Conservation (phyloP, 2,113 vertebrate genomes). For the Aramus guarauna region DNA sequence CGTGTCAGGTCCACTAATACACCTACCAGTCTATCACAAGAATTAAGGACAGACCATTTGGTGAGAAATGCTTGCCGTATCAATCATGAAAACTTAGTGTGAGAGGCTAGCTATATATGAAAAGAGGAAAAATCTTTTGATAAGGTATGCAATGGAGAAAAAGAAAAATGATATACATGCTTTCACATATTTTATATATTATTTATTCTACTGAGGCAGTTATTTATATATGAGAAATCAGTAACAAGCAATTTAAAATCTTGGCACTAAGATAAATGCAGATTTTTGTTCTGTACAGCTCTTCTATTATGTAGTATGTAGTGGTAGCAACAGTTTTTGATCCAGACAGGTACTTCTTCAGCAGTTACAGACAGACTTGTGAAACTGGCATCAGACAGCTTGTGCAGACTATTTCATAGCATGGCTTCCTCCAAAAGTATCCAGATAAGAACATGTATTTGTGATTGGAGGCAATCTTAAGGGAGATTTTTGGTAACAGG, state of each 20-base stretch:
- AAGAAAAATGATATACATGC: background rate
- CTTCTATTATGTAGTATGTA: background rate
- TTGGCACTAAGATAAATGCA: background rate
- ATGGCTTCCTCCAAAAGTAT: background rate
- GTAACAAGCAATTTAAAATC: background rate
- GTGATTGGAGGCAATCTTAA: background rate
- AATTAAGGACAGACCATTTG: background rate
- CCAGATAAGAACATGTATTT: background rate
- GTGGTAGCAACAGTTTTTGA: background rate
- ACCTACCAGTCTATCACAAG: background rate
- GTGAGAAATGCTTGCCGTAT: background rate
- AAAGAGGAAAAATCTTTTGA: background rate
- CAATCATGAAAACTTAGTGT: background rate
- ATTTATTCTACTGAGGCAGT: background rate
- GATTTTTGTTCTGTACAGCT: background rate
- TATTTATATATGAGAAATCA: background rate
- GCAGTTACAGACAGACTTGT: background rate
- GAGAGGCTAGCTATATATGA: background rate
- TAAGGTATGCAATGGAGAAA: background rate
- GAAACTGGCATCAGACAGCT: background rate
- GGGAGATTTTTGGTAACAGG: background rate
- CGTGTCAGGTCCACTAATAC: background rate
- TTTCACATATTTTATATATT: background rate
- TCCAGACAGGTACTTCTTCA: background rate
- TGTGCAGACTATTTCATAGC: background rate